Conservation (phyloP, 92 coral and sea anemone genomes). For the Anthopleura xanthogrammica region DNA sequence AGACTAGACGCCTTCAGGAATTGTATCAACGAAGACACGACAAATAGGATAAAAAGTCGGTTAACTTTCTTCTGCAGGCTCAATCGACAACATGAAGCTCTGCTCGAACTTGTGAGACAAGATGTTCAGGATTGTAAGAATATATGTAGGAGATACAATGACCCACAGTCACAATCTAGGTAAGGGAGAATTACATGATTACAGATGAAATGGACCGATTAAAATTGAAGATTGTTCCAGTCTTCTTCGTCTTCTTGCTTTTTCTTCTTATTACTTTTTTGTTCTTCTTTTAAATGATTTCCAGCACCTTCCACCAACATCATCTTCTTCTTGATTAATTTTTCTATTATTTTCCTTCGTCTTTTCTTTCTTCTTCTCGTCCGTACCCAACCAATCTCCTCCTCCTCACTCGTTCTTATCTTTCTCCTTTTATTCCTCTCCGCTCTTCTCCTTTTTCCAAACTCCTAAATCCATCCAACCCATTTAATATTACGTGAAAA, state of each 20-base stretch:
- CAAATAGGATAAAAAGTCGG: slow-evolving; percentile 82
- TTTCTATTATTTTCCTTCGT: no score
- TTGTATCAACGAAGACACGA: slow-evolving; percentile 94
- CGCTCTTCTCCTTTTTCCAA: no score
- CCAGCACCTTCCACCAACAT: no score
- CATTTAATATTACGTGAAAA: background rate
- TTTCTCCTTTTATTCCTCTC: no score
- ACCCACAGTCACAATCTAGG: slow-evolving; percentile 75
- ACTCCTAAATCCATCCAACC: no score
- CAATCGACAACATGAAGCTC: slow-evolving; percentile 82
- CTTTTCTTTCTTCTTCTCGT: no score
- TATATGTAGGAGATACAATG: slow-evolving; percentile 79
- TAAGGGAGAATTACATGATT: slow-evolving; percentile 27
- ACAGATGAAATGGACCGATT: background rate
- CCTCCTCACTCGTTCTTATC: no score
- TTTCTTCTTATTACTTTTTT: no score
- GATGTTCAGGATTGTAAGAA: slow-evolving; percentile 95
- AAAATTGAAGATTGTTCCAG: background rate
- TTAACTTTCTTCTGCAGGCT: slow-evolving; percentile 82
- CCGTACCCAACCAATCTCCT: no score
- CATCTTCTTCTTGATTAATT: no score
- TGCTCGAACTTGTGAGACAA: slow-evolving; percentile 81
- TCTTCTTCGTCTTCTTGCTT: background rate
- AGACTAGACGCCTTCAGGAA: slow-evolving; percentile 93
- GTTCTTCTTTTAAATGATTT: no score